A percentile compares a stretch with the other conserved stretches of the same genome.
Evolutionary conservation across 2,888 invertebrate genomes (phyloP).

Genomic region (Agrotis ipsilon): DNA sequence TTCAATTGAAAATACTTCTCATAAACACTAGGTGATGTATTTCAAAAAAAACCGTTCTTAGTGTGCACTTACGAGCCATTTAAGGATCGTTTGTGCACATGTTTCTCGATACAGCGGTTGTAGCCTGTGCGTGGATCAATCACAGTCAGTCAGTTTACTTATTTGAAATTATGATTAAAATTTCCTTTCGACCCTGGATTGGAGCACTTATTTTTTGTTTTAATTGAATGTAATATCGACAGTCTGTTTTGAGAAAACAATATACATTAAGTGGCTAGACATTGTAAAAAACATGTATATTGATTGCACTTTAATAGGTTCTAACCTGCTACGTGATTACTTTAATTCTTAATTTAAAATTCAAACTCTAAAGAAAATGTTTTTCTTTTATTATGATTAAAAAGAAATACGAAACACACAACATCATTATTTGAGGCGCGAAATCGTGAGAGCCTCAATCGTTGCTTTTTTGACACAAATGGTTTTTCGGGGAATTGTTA

Average conservation of each 20-base stretch:
- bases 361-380: conserved; percentile 5
- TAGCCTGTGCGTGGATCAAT: too few species aligned
- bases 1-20: not conserved
- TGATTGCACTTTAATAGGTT: conserved; percentile 1
- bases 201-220: not conserved
- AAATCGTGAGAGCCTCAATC: conserved; percentile 19
- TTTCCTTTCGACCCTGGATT: too few species aligned
- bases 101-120: too few species aligned
- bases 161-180: too few species aligned
- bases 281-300: not conserved
- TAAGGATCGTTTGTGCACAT: too few species aligned
- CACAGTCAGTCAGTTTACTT: too few species aligned
- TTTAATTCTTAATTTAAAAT: conserved; percentile 13
- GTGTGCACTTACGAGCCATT: too few species aligned
- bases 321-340: not conserved
- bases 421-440: conserved; percentile 18
- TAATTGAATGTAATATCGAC: not conserved
- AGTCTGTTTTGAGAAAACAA: not conserved
- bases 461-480: conserved; percentile 30
- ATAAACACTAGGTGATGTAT: too few species aligned
- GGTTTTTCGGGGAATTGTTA: conserved; percentile 15
- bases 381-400: conserved; percentile 1
- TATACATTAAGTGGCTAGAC: not conserved
- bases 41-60: too few species aligned
- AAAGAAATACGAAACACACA: conserved; percentile 28